These are phyloP conservation scores for Cantharis flavilabris DNA, from an alignment of 2,888 invertebrate genomes.

Conservation along the genomic window DNA sequence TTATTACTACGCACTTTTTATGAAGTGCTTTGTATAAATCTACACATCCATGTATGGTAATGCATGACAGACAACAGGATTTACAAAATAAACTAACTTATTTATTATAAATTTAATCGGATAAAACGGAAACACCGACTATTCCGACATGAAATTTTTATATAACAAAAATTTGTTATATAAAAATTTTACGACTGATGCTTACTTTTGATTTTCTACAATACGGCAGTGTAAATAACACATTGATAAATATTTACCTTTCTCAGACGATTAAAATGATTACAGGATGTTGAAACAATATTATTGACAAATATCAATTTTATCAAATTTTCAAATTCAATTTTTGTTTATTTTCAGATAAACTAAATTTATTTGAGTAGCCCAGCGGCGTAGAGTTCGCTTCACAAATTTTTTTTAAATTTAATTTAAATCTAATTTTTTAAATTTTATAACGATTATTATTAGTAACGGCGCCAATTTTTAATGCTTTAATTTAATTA, in stretches of 20 bases:
- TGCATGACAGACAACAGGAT: neutral
- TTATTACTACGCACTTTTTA: conserved; percentile 14
- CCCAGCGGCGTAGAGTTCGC: neutral
- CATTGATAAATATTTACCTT: conserved; percentile 10
- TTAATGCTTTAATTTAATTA: neutral
- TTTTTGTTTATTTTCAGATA: neutral
- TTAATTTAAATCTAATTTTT: no score
- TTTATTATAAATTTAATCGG: conserved; percentile 14
- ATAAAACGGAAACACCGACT: neutral
- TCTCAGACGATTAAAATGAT: conserved; percentile 4
- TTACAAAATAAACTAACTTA: conserved; percentile 5
- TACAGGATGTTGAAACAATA: conserved; percentile 2
- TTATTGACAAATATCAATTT: neutral
- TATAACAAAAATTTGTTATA: neutral
- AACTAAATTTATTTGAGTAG: neutral
- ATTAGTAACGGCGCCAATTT: neutral
- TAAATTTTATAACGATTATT: neutral
- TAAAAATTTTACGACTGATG: neutral
- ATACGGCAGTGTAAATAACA: neutral
- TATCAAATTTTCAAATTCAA: neutral
- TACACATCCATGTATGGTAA: conserved; percentile 6
- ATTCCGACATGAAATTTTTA: neutral
- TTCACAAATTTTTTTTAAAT: neutral
- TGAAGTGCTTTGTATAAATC: neutral
- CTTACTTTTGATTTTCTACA: neutral